Base-by-base conservation (phyloP, 92 coral and sea anemone species). In the Parazoanthus swiftii region DNA sequence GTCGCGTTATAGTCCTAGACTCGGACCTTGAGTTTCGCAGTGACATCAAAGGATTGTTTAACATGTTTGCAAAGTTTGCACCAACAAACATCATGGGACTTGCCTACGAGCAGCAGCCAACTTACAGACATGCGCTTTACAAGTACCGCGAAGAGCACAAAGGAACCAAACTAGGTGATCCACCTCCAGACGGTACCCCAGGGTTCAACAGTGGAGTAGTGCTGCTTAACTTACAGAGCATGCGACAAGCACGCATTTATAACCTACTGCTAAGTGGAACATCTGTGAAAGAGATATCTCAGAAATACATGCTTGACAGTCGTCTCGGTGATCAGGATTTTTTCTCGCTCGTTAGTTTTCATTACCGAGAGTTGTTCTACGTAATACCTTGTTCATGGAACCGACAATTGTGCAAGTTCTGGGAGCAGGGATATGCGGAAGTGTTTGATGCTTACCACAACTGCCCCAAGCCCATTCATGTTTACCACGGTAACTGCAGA, bases 251-350 rank as follows among this genome's bases (percentile, higher is more conserved):
- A 50, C 63, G 71, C 33, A 59, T 81, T 0, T 96, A 96, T 58
- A 91, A 93, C 59, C 80, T 76, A 5, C 88, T 92, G 39, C 48
- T 95, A 21, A 70, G 38, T 48, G 88, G 91, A 56, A 46, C 79
- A 75, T 25, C 18, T 16, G 88, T 90, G 23, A 92, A 86, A 74
- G 90, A 91, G 39, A 86, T 95, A 46, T 92, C 93, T 13, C 37
- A 85, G 20, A 94, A 91, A 51, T 95, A 92, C 82, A 54, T 86
- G 3, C 93, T 95, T 88, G 91, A 89, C 15, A 98, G 98, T 6
- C 93, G 95, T 79, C 92, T 96, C 15, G 98, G 98, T 25, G 98
- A 96, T 77, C 98, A 96, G 68, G 98, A 92, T 83, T 95, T 96
- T 85, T 96, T 92, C 85, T 74, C 98, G 8, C 85, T 96, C 5